These are phyloP conservation scores for Leiothrix lutea DNA, from an alignment of 2,113 vertebrate genomes.

Conservation along the genomic window DNA sequence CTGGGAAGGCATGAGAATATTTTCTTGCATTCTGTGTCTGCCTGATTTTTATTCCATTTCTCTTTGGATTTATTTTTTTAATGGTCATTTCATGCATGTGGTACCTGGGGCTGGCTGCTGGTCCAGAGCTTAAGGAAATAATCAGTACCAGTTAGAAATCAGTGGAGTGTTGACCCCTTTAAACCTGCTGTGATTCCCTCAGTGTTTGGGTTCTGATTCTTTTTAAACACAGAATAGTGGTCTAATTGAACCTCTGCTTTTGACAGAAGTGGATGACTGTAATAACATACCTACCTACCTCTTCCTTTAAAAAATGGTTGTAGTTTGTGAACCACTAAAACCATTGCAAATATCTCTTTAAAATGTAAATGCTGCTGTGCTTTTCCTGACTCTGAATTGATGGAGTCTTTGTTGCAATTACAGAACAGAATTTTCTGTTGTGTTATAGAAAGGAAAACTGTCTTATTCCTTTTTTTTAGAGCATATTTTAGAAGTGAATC, in stretches of 20 bases:
- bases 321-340: background rate
- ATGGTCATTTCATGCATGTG: background rate
- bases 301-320: background rate
- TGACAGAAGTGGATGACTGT: background rate
- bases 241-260: background rate
- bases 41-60: background rate
- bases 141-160: background rate
- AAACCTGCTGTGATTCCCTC: background rate
- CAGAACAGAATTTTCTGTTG: background rate
- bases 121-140: background rate
- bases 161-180: background rate
- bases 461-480: too few species aligned
- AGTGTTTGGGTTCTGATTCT: background rate
- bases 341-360: background rate
- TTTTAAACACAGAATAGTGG: background rate
- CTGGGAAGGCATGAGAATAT: background rate
- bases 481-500: background rate
- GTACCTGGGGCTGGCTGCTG: background rate
- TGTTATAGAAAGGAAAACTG: background rate
- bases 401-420: background rate
- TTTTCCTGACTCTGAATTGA: background rate
- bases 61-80: background rate
- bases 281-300: background rate
- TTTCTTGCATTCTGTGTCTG: background rate
- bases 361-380: background rate